Evolutionary conservation across 2,797 vertebrate species (phyloP).

Genomic region (Poecilia wingei): DNA sequence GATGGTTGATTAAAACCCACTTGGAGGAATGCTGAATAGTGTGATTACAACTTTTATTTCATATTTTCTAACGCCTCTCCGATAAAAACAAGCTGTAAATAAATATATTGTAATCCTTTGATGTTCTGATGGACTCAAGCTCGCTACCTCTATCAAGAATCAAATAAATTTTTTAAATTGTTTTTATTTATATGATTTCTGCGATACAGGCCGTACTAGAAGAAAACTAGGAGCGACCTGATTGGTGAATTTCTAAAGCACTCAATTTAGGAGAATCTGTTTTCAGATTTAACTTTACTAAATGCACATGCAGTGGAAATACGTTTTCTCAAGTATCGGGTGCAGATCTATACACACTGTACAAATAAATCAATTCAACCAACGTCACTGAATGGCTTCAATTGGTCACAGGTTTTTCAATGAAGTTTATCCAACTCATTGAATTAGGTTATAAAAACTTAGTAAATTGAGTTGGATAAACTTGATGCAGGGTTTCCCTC

Average conservation of each 20-base stretch:
- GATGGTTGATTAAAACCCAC: not conserved
- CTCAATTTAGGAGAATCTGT: not conserved
- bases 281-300: not conserved
- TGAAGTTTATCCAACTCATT: too few species aligned
- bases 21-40: not conserved
- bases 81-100: not conserved
- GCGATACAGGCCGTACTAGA: too few species aligned
- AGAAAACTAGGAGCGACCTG: not conserved
- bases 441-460: too few species aligned
- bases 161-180: not conserved
- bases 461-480: too few species aligned
- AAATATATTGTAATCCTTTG: not conserved
- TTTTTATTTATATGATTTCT: not conserved
- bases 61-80: not conserved
- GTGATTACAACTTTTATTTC: conserved; percentile 34
- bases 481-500: too few species aligned
- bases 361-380: too few species aligned
- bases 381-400: too few species aligned
- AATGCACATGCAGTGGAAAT: not conserved
- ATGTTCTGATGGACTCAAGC: not conserved
- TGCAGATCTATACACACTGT: not conserved
- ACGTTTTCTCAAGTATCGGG: not conserved
- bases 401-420: too few species aligned
- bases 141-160: not conserved
- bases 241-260: not conserved